phyloP scores from a whole-genome alignment of 2,797 vertebrate genomes.

The Oreortyx pictus region DNA sequence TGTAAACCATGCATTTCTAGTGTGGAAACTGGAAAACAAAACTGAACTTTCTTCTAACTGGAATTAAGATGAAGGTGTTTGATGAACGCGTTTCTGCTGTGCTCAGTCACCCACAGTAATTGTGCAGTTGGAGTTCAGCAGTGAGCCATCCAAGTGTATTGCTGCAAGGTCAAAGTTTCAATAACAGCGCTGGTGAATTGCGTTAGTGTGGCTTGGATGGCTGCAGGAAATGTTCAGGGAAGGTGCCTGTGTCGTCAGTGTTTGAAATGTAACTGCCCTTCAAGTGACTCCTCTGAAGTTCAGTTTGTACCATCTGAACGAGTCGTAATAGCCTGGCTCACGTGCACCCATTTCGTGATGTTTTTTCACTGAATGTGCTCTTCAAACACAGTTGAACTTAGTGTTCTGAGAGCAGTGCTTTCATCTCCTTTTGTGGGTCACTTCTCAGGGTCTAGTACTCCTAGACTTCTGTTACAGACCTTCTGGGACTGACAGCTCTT shows the following conservation, averaged over 20 bases:
- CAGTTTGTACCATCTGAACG: background rate
- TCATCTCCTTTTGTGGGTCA: background rate
- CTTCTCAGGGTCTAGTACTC: background rate
- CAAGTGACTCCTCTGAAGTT: slow-evolving; percentile 40
- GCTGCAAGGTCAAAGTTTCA: slow-evolving; percentile 28
- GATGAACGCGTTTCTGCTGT: background rate
- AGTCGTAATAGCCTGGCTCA: background rate
- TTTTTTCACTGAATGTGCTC: background rate
- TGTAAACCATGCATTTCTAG: background rate
- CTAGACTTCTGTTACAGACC: background rate
- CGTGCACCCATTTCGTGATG: background rate
- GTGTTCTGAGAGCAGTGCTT: background rate
- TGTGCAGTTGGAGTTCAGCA: background rate
- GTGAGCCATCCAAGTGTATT: background rate
- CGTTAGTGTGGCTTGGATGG: slow-evolving; percentile 20
- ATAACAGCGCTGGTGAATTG: background rate
- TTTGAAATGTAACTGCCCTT: slow-evolving; percentile 69
- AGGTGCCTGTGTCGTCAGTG: background rate
- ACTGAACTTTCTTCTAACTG: background rate
- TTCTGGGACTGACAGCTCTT: background rate
- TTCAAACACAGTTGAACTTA: rapidly evolving
- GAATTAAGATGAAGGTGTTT: background rate
- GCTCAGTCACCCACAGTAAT: background rate
- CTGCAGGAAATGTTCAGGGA: background rate
- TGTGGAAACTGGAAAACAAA: background rate